Conservation (phyloP, 2,113 vertebrate genomes). For the Bostrychus sinensis region DNA sequence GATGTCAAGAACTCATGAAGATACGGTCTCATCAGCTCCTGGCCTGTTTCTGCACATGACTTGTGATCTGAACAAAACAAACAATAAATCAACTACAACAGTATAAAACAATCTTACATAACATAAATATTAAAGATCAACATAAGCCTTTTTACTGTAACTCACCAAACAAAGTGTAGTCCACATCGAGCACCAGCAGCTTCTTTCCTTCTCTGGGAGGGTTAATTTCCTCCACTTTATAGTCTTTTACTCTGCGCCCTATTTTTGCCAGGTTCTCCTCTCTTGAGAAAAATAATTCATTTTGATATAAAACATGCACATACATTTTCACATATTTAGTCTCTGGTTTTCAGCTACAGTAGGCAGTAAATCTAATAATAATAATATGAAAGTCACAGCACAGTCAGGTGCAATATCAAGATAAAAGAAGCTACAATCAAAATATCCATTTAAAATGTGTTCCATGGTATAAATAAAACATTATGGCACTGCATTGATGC, state of each 20-base stretch:
- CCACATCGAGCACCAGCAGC: constrained; percentile 94
- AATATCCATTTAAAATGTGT: constrained; percentile 1
- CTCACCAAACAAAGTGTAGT: constrained; percentile 98
- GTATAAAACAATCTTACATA: neutral
- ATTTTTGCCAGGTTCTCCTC: constrained; percentile 98
- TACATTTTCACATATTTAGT: neutral
- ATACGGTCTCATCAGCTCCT: constrained; percentile 97
- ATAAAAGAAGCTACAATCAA: neutral
- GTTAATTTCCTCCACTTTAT: constrained; percentile 95
- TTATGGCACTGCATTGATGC: neutral
- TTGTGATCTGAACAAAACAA: constrained; percentile 87
- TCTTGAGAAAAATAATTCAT: constrained; percentile 67
- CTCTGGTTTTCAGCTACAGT: neutral
- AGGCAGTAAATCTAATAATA: neutral
- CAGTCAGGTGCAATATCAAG: neutral
- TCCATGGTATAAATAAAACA: neutral
- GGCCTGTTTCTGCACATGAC: constrained; percentile 96
- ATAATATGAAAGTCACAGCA: neutral
- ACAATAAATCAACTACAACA: neutral
- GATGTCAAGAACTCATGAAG: constrained; percentile 97
- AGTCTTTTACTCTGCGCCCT: constrained; percentile 95
- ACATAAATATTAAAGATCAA: neutral
- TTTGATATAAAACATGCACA: constrained; percentile 6
- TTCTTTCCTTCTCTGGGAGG: constrained; percentile 94
- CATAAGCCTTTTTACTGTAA: constrained; percentile 18